These are phyloP conservation scores for Drosophila subsilvestris DNA, from an alignment of 2,888 invertebrate genomes.

Conservation along the genomic window DNA sequence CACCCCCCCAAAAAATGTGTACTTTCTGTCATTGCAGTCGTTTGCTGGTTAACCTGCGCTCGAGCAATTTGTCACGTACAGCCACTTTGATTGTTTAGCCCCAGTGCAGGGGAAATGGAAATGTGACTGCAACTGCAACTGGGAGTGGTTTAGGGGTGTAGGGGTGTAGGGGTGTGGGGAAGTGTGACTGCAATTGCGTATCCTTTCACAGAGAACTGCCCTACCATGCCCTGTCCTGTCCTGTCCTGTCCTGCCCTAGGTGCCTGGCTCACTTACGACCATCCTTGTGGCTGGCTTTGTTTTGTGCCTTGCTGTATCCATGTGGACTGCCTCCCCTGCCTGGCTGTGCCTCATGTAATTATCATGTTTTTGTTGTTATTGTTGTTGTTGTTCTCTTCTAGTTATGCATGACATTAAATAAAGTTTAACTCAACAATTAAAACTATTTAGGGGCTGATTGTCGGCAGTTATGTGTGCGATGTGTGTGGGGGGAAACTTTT, in stretches of 20 bases:
- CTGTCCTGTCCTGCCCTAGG: background rate
- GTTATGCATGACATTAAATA: slow-evolving; percentile 74
- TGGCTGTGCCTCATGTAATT: slow-evolving; percentile 13
- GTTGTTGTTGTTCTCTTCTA: slow-evolving; percentile 43
- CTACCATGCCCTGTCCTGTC: no score
- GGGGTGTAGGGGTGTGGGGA: no score
- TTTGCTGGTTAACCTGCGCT: slow-evolving; percentile 77
- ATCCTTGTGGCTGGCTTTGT: slow-evolving; percentile 7
- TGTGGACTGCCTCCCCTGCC: background rate
- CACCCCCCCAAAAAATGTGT: slow-evolving; percentile 19
- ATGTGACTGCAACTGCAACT: slow-evolving; percentile 7
- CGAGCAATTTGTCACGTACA: slow-evolving; percentile 84
- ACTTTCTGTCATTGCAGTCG: slow-evolving; percentile 47
- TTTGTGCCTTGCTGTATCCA: slow-evolving; percentile 3
- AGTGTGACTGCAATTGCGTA: background rate
- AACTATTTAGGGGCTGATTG: slow-evolving; percentile 78
- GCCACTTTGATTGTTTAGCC: slow-evolving; percentile 77
- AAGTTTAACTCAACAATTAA: slow-evolving; percentile 77
- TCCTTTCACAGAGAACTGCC: slow-evolving; percentile 1
- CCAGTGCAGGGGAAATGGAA: slow-evolving; percentile 22
- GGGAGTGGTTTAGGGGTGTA: no score
- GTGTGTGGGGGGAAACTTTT: slow-evolving; percentile 15
- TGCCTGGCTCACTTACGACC: background rate
- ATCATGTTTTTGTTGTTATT: slow-evolving; percentile 2
- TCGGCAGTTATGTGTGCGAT: slow-evolving; percentile 18